Evolutionary conservation across 1,140 invertebrate genomes (phyloP), one percentile per base, ranked within the genome.

Genomic region (Vanessa atalanta): DNA sequence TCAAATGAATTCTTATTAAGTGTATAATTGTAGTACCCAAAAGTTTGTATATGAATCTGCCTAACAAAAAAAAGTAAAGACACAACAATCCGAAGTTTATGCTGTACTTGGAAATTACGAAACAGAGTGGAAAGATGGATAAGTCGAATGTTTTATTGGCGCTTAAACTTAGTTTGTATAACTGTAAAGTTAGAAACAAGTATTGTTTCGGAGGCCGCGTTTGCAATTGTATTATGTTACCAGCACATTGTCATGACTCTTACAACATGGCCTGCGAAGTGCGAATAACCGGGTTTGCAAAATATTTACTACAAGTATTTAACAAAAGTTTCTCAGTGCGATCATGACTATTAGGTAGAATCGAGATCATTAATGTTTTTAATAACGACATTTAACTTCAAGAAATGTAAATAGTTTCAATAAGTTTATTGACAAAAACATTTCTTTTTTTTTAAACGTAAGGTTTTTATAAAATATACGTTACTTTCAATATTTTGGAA

Each of bases 181-280:
- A 67, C 69, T 73, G 71, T 81, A 75, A 78, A 78, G 47, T 72
- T 75, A 67, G 53, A 72, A 75, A 71, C 73, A 69, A 79, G 83
- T 86, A 87, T 88, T 89, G 85, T 88, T 81, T 83, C 78, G 73
- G 77, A 78, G 83, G 79, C 83, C 80, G 76, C 74, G 76, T 76
- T 73, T 72, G 79, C 82, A 65, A 88, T 89, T 87, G 86, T 85
- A 80, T 86, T 84, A 81, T 83, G 75, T 87, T 87, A 77, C 82
- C 74, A 73, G 71, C 73, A 77, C 78, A 79, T 70, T 79, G 80
- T 83, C 79, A 85, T 83, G 78, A 43, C 66, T 57, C 53, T 79
- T 82, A 72, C 79, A 72, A 85, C 84, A 87, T 73, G 72, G 71
- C 77, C 69, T 79, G 82, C 77, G 82, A 85, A 83, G 79, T 79